Percentiles rank a stretch among this genome's conserved stretches.
phyloP scores from a whole-genome alignment of 2,888 invertebrate species.

The Linnaemya tessellans region DNA sequence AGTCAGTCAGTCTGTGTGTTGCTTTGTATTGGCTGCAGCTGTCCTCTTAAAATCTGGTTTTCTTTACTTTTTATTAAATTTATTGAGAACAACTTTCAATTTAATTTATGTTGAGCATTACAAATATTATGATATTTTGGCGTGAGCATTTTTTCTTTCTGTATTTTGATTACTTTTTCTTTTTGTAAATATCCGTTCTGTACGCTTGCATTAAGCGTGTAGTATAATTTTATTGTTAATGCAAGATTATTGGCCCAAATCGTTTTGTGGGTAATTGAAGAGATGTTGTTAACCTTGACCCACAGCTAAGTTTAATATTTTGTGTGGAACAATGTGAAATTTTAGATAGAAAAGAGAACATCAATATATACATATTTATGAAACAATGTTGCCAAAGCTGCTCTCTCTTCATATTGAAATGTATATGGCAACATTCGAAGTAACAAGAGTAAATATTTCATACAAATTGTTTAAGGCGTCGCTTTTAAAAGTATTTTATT shows the following conservation, averaged over 20 bases:
- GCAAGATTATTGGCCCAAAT: conserved; percentile 40
- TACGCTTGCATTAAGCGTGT: conserved; percentile 37
- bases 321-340: too few species aligned
- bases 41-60: conserved; percentile 62
- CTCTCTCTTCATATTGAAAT: too few species aligned
- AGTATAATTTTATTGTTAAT: conserved; percentile 38
- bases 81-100: conserved; percentile 70
- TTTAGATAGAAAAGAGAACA: too few species aligned
- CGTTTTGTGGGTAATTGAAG: conserved; percentile 56
- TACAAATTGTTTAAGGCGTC: too few species aligned
- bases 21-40: conserved; percentile 53
- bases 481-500: too few species aligned
- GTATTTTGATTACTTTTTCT: not conserved
- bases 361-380: too few species aligned
- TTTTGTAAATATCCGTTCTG: conserved; percentile 32
- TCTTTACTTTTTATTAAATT: conserved; percentile 7
- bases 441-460: too few species aligned
- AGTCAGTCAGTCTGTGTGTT: not conserved
- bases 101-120: conserved; percentile 63
- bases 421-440: too few species aligned
- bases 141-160: conserved; percentile 28
- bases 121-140: conserved; percentile 37
- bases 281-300: conserved; percentile 80
- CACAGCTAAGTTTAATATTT: conserved; percentile 42
- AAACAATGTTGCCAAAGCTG: too few species aligned